A percentile compares a stretch with the other conserved stretches of the same genome.
Evolutionary conservation across 2,797 vertebrate genomes (phyloP).

Genomic region (Serranus cabrilla): DNA sequence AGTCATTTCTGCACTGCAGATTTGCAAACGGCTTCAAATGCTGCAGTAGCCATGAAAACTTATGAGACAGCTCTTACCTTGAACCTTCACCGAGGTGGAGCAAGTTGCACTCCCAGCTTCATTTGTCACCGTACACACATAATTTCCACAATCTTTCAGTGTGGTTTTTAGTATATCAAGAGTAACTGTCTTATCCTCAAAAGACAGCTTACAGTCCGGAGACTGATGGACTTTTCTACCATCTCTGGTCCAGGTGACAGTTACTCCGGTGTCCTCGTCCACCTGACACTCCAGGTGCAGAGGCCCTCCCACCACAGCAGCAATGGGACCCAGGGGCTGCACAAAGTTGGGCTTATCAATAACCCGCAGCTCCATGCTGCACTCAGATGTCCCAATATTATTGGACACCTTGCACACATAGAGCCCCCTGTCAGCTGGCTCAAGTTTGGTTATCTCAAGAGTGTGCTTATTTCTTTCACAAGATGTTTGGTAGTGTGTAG

Average conservation of each 20-base stretch:
- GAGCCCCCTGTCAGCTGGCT: slow-evolving; percentile 83
- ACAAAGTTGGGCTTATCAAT: slow-evolving; percentile 91
- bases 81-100: slow-evolving; percentile 86
- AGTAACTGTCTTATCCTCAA: slow-evolving; percentile 91
- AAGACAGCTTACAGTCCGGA: slow-evolving; percentile 92
- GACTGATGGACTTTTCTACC: slow-evolving; percentile 90
- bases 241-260: slow-evolving; percentile 89
- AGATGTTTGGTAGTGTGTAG: slow-evolving; percentile 80
- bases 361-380: slow-evolving; percentile 88
- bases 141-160: slow-evolving; percentile 91
- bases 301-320: slow-evolving; percentile 89
- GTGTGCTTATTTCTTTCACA: slow-evolving; percentile 88
- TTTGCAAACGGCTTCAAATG: slow-evolving; percentile 58
- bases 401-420: slow-evolving; percentile 92
- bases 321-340: slow-evolving; percentile 85
- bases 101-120: slow-evolving; percentile 91
- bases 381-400: slow-evolving; percentile 88
- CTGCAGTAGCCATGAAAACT: slow-evolving; percentile 50
- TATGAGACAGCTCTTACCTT: slow-evolving; percentile 89
- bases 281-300: slow-evolving; percentile 92
- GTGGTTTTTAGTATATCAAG: slow-evolving; percentile 91
- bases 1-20: slow-evolving; percentile 55
- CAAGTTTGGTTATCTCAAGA: slow-evolving; percentile 87
- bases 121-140: slow-evolving; percentile 90
- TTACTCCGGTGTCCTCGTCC: slow-evolving; percentile 92